Evolutionary conservation across 1,140 invertebrate genomes (phyloP), one percentile per base, ranked within the genome.

Genomic region (Pseudomyrmex pallidus): DNA sequence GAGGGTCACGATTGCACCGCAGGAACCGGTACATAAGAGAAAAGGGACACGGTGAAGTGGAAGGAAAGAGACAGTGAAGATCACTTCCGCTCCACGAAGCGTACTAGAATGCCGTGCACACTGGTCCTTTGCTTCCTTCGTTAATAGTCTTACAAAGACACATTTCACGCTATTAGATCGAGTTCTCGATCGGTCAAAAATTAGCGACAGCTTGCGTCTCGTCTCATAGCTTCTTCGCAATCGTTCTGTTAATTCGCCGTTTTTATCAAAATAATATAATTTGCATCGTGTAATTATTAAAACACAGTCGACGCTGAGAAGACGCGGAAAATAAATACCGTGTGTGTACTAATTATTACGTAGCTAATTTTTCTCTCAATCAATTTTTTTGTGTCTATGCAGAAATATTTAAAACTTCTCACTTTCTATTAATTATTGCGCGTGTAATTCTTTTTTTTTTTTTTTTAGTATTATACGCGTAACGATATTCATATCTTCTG

Each of bases 31-130:
- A 64, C 48, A 77, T 54, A 52, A 1, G 74, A 84, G 74, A 78
- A 78, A 77, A 76, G 74, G 74, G 52, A 78, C 57, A 52, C 13
- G 83, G 3, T 17, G 44, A 74, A 78, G 56, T 63, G 68, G 56
- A 56, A 57, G 66, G 52, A 74, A 72, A 61, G 61, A 78, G 74
- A 44, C 48, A 25, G 74, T 64, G 57, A 74, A 78, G 84, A 88
- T 89, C 85, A 76, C 82, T 89, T 87, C 82, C 88, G 82, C 85
- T 87, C 85, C 87, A 57, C 73, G 66, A 61, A 89, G 85, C 88
- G 68, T 52, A 87, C 87, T 85, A 83, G 86, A 88, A 88, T 76
- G 82, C 66, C 52, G 50, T 85, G 76, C 50, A 87, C 83, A 61
- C 80, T 82, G n/a, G 2, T 15, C 64, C 57, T 87, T 56, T 76